Base-by-base conservation (phyloP, 2,888 invertebrate genomes). In the Thymelicus sylvestris region DNA sequence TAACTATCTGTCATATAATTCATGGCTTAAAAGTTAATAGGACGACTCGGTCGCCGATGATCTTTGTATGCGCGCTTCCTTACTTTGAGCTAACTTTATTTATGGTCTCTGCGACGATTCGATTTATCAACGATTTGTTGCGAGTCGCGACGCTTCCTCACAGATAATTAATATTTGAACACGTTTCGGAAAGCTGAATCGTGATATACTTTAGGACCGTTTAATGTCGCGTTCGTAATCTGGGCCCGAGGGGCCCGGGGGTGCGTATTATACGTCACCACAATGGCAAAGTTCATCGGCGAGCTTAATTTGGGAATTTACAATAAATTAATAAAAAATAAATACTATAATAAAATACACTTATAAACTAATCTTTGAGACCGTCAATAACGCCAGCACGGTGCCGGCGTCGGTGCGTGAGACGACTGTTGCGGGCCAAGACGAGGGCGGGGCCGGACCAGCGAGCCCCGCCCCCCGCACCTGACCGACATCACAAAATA, bases 251-350 rank as follows among this genome's bases (percentile, higher is more conserved):
- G n/a, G n/a, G n/a, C n/a, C n/a, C n/a, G n/a, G n/a, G n/a, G n/a
- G 55, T 55, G 55, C 55, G 55, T 12, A 24, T 24, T 19, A 7
- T n/a, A 48, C 48, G 61, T 61, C 19, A 8, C 7, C 24, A 15
- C 62, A 68, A 47, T 31, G 15, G 52, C 62, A 63, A 52, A 68
- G 68, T 52, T 44, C 68, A 63, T 68, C 68, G 68, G 68, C 62
- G 44, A 68, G 68, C 61, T 48, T 50, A n/a, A 62, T 62, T 67
- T 67, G 38, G 67, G 15, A 15, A 13, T 65, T 38, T 67, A 67
- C 38, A 24, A 62, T 67, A 67, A 67, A 67, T 67, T 44, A 67
- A 44, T 67, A 61, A 67, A 44, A 67, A 67, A 67, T 67, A 67
- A 67, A 67, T 67, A 62, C 6, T 10, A 41, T 39, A 67, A 41